Evolutionary conservation across 2,797 vertebrate species (phyloP).

Genomic region (Fundulus diaphanus): DNA sequence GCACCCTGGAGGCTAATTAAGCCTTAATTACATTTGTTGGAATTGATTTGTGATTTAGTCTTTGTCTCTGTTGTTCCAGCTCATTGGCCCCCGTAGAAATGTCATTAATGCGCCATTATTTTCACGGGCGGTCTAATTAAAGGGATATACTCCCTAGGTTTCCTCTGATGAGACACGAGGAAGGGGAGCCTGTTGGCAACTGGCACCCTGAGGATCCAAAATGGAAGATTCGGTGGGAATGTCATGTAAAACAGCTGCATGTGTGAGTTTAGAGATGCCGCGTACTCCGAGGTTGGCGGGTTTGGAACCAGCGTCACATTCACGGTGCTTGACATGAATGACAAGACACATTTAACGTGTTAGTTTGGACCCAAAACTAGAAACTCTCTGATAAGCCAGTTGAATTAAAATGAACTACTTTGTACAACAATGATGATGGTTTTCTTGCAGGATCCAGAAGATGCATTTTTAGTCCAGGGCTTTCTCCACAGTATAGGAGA

Average conservation of each 20-base stretch:
- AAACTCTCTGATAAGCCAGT: not conserved
- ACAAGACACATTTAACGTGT: not conserved
- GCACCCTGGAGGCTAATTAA: slow-evolving; percentile 86
- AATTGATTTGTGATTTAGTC: slow-evolving; percentile 89
- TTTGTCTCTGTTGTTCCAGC: slow-evolving; percentile 83
- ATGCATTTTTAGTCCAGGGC: not conserved
- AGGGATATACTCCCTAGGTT: slow-evolving; percentile 80
- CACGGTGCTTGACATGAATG: slow-evolving; percentile 34
- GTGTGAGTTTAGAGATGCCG: slow-evolving; percentile 28
- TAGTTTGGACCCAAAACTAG: not conserved
- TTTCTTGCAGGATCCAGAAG: not conserved
- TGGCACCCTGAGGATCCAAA: slow-evolving; percentile 69
- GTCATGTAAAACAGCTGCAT: slow-evolving; percentile 46
- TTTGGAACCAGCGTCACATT: slow-evolving; percentile 21
- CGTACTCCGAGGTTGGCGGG: slow-evolving; percentile 40
- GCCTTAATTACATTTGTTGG: slow-evolving; percentile 89
- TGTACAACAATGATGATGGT: not conserved
- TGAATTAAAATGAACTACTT: not conserved
- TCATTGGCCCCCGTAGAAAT: slow-evolving; percentile 86
- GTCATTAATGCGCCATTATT: slow-evolving; percentile 87
- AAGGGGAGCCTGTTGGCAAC: slow-evolving; percentile 65
- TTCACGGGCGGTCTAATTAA: slow-evolving; percentile 83
- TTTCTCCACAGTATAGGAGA: not conserved
- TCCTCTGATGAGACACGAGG: slow-evolving; percentile 72
- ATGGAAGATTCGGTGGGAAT: slow-evolving; percentile 56